These are phyloP conservation scores for Napeogenes sylphis DNA, from an alignment of 2,888 invertebrate species.

Conservation along the genomic window DNA sequence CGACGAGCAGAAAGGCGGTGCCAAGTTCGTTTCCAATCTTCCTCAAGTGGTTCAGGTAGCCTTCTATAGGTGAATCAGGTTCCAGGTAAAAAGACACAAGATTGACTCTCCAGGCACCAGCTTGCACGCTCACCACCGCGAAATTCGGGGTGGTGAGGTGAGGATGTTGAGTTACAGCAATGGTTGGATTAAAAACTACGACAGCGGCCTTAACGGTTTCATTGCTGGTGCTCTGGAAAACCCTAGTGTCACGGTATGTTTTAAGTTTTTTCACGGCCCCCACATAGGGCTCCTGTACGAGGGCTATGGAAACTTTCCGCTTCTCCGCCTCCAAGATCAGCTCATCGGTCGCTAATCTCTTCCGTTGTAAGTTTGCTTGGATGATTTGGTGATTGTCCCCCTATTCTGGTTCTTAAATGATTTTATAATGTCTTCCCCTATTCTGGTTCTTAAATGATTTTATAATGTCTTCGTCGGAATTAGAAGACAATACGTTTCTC, in stretches of 20 bases:
- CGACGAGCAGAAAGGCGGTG: conserved; percentile 21
- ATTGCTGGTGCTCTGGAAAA: conserved; percentile 34
- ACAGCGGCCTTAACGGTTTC: conserved; percentile 35
- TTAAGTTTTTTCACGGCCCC: conserved; percentile 28
- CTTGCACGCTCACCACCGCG: conserved; percentile 22
- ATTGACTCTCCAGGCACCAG: conserved; percentile 23
- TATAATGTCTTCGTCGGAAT: no score
- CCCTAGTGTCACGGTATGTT: conserved; percentile 22
- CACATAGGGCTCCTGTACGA: conserved; percentile 40
- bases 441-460: no score
- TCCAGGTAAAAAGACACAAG: conserved; percentile 32
- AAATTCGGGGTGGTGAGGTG: conserved; percentile 33
- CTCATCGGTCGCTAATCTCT: conserved; percentile 32
- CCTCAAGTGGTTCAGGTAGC: conserved; percentile 2
- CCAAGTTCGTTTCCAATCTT: not conserved
- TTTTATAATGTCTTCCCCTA: no score
- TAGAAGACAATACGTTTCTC: no score
- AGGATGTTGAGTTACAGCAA: conserved; percentile 30
- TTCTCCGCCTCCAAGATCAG: conserved; percentile 26
- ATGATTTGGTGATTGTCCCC: conserved; percentile 15
- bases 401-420: no score
- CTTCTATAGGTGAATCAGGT: conserved; percentile 19
- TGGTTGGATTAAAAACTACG: conserved; percentile 24
- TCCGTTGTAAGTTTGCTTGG: conserved; percentile 34
- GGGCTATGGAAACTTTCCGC: conserved; percentile 15